Percentiles rank a stretch among this genome's conserved stretches.
phyloP scores from a whole-genome alignment of 2,113 vertebrate species.

The Zosterops japonicus region DNA sequence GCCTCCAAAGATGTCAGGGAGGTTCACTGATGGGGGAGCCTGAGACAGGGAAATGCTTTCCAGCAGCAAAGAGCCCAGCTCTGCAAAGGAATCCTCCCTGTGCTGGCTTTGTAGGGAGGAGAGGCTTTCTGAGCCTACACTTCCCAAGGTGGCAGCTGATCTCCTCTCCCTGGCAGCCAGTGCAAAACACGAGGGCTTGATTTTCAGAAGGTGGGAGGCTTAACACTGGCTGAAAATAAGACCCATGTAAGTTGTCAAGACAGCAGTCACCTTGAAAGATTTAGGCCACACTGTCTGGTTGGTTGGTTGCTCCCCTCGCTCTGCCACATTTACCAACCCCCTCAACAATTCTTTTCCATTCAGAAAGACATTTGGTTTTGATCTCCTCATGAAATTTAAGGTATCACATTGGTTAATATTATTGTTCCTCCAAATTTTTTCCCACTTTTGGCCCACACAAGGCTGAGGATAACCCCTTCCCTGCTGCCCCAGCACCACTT shows the following conservation, averaged over 20 bases:
- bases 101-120: background rate
- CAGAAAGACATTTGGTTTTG: background rate
- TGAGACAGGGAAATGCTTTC: background rate
- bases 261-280: conserved; percentile 52
- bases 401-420: background rate
- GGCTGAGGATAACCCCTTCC: conserved; percentile 2
- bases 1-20: background rate
- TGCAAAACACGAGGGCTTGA: background rate
- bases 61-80: background rate
- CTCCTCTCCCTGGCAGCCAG: background rate
- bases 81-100: background rate
- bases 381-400: background rate
- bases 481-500: conserved; percentile 2
- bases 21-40: accelerated
- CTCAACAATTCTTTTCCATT: background rate
- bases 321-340: background rate
- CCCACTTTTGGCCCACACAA: background rate
- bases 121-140: background rate
- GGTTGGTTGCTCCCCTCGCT: background rate
- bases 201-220: conserved; percentile 47
- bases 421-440: background rate
- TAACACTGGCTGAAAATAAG: conserved; percentile 45
- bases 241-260: conserved; percentile 34
- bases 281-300: background rate
- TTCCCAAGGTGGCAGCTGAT: conserved; percentile 13